Conservation (phyloP, 30 jellyfish, hydroid and myxozoan species). For the Hydractinia echinata region DNA sequence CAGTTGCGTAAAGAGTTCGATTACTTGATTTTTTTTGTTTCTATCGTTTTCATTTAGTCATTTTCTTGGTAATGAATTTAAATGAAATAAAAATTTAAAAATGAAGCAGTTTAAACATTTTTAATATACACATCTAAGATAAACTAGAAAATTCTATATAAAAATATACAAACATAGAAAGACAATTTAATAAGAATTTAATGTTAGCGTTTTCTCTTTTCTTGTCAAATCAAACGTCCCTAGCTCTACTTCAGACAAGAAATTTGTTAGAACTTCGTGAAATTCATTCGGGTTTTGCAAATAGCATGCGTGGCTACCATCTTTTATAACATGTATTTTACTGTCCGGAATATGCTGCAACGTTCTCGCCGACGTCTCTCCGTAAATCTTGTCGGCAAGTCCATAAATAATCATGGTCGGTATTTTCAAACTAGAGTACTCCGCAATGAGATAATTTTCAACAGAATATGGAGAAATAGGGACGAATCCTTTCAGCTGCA, state of each 20-base stretch:
- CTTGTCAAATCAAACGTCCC: constrained; percentile 12
- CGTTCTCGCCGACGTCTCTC: constrained; percentile 30
- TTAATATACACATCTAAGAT: too few relatives aligned
- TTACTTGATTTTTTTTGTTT: too few relatives aligned
- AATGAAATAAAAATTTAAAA: too few relatives aligned
- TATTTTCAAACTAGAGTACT: constrained; percentile 26
- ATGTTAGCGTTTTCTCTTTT: background rate
- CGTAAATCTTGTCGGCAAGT: constrained; percentile 26
- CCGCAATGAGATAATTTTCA: constrained; percentile 33
- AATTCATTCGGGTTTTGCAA: constrained; percentile 41
- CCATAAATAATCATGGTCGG: constrained; percentile 52
- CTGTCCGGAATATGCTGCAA: constrained; percentile 36
- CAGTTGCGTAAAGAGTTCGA: too few relatives aligned
- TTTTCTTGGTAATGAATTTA: too few relatives aligned
- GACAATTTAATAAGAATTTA: background rate
- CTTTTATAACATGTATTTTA: constrained; percentile 28
- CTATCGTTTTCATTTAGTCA: too few relatives aligned
- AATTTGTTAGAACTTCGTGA: constrained; percentile 26
- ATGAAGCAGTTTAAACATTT: too few relatives aligned
- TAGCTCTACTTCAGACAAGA: constrained; percentile 10
- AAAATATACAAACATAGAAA: background rate
- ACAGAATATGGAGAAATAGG: constrained; percentile 48
- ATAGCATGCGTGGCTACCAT: constrained; percentile 54
- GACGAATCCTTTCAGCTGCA: constrained; percentile 42
- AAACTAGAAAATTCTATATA: too few relatives aligned